Base-by-base conservation (phyloP, 1,140 invertebrate species). In the Mycetomoellerius zeteki region DNA sequence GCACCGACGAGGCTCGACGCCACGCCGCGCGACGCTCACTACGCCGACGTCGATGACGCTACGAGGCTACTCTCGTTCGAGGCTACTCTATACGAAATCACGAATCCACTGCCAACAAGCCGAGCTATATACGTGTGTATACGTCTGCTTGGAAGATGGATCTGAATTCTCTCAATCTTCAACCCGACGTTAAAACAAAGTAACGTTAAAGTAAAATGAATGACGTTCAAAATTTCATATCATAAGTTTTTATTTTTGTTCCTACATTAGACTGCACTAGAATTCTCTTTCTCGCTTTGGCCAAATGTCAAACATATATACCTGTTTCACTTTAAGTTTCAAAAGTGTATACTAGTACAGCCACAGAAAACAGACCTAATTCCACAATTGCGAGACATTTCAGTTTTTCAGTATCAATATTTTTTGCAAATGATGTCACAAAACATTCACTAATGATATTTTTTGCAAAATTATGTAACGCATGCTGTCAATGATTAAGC, bases 21-120 rank as follows among this genome's bases (percentile, higher is more conserved):
- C 69, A 24, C 62, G 50, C 67, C 82, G 73, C 90, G 90, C 89
- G 92, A 90, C 92, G 91, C 90, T 92, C 92, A 92, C 94, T 92
- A 91, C 91, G 86, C 89, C 90, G 92, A 89, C 87, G 89, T 77
- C 89, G 90, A 88, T 89, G 92, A 88, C 89, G 90, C n/a, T n/a
- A 88, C 92, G 84, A n/a, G n/a, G n/a, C n/a, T n/a, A n/a, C n/a
- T n/a, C n/a, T 87, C 69, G 82, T 21, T 43, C 76, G 37, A 47
- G 37, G 60, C 37, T 78, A 33, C 73, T 69, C 54, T 81, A 72
- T 67, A 86, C 84, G 75, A 76, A 89, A 90, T 58, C 47, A 12
- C 30, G 54, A 58, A 52, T 37, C 52, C 67, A 16, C 67, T 54
- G 80, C 69, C 80, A 75, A 50, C 21, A 33, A 71, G 16, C 52